Evolutionary conservation across 2,888 invertebrate species (phyloP), one percentile per base, ranked within the genome.

Genomic region (Eristalinus sepulchralis): DNA sequence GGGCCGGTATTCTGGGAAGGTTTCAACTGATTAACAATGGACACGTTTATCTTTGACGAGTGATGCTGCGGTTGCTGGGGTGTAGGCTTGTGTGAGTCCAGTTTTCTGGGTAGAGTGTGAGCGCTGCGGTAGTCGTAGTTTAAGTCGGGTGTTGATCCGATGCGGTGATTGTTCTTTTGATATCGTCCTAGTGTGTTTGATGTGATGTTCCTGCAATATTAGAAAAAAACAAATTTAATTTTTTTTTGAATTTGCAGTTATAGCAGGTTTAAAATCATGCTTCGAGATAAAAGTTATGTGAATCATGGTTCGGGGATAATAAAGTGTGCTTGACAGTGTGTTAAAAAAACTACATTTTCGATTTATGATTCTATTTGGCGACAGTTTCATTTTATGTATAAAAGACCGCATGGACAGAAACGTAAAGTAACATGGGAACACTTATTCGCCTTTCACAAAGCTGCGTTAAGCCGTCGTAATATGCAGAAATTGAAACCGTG

Each of bases 121-220:
- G 95, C 95, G 88, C 94, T 95, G 75, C 96, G 93, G 82, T 94
- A 93, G 89, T 91, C 91, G 72, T 91, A 91, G 88, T 90, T 91
- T 68, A 91, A 84, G 88, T 92, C 92, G 13, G 92, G 94, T 93
- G 92, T 95, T 92, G 93, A 93, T 81, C 93, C 93, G 89, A 96
- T 92, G 83, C 96, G 95, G 91, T 96, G 95, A 64, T 96, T 96
- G 24, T 96, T 96, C 93, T 97, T 97, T 94, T 96, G 97, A 93
- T 96, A 95, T 88, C 97, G 95, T 83, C 97, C 97, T 90, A 97
- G 94, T 47, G 97, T 97, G 89, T 95, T 96, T 89, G 95, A 90
- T 20, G 90, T 88, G 24, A 88, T 83, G 80, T 89, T 89, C 88
- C 90, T 90, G 66, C 13, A 88, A 88, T 36, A 20, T 33, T 34